phyloP scores from a whole-genome alignment of 2,888 invertebrate genomes.

The Rotaria macrura region DNA sequence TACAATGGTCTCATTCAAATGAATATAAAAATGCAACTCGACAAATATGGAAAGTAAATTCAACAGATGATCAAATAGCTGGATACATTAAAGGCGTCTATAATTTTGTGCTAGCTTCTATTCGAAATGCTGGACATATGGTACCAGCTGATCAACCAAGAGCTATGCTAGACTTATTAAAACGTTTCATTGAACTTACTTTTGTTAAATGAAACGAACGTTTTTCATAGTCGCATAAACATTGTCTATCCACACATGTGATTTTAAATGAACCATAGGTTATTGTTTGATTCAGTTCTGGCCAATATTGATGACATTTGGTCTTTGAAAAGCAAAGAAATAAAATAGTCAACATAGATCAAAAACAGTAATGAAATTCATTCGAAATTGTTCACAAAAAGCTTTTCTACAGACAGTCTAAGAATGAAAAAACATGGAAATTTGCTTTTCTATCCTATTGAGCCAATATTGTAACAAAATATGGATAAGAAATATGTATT shows the following conservation, averaged over 20 bases:
- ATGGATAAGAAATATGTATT: too few relatives aligned
- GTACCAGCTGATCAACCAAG: slow-evolving; percentile 43
- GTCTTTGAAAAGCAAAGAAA: background rate
- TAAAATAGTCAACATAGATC: too few relatives aligned
- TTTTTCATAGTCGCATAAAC: background rate
- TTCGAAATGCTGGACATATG: slow-evolving; percentile 44
- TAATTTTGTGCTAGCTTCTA: slow-evolving; percentile 40
- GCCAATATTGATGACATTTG: slow-evolving; percentile 19
- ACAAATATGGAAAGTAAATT: slow-evolving; percentile 56
- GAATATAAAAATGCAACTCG: slow-evolving; percentile 58
- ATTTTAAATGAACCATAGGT: background rate
- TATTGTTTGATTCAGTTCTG: background rate
- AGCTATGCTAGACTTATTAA: background rate
- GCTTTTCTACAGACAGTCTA: too few relatives aligned
- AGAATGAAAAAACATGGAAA: too few relatives aligned
- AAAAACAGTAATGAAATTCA: too few relatives aligned
- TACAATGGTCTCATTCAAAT: slow-evolving; percentile 61
- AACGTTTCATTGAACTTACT: background rate
- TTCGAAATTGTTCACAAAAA: too few relatives aligned
- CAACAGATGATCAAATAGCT: slow-evolving; percentile 42
- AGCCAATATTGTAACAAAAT: too few relatives aligned
- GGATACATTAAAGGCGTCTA: slow-evolving; percentile 44
- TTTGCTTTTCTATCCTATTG: too few relatives aligned
- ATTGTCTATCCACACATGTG: background rate
- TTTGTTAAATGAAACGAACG: background rate